These are phyloP conservation scores for Acanthosepion esculentum DNA, from an alignment of 2,888 invertebrate species.

Conservation along the genomic window DNA sequence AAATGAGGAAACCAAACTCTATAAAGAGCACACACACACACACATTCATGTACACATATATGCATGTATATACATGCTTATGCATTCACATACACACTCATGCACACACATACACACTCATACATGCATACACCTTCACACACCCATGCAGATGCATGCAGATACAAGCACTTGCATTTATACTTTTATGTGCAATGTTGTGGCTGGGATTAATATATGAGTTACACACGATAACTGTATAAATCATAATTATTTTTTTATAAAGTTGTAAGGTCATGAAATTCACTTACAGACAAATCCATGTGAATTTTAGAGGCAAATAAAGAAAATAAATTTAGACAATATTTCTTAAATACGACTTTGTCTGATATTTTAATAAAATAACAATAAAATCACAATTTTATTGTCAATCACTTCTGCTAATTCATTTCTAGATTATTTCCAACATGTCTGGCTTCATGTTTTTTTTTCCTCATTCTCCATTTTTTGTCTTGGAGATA, in stretches of 20 bases:
- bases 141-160: not conserved
- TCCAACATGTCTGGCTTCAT: not conserved
- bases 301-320: not conserved
- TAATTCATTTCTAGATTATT: conserved; percentile 33
- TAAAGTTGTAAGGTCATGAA: not conserved
- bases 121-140: not conserved
- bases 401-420: not conserved
- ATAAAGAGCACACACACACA: not conserved
- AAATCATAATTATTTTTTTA: not conserved
- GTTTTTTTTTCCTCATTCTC: not conserved
- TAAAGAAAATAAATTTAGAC: not conserved
- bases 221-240: too few species aligned
- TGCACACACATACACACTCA: not conserved
- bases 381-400: not conserved
- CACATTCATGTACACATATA: not conserved
- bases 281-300: not conserved
- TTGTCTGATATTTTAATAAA: not conserved
- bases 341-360: not conserved
- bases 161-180: too few species aligned
- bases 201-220: too few species aligned
- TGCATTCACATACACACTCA: not conserved
- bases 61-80: not conserved
- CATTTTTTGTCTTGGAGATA: not conserved
- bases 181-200: too few species aligned
- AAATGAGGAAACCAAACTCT: too few species aligned